Base-by-base conservation (phyloP, 2,113 vertebrate genomes). In the Phylloscopus trochiloides region DNA sequence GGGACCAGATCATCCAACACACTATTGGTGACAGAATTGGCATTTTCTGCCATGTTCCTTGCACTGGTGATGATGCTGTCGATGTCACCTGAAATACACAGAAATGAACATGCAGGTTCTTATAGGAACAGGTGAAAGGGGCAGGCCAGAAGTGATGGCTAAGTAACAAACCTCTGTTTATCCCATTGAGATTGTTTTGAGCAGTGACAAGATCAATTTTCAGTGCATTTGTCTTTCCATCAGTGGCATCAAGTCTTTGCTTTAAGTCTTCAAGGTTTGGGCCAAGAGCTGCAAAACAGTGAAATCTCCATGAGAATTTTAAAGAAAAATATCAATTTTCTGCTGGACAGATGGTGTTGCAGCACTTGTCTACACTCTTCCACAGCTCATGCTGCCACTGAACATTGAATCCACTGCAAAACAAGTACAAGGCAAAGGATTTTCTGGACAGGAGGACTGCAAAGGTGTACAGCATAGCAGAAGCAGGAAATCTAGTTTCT, bases 31-130 rank as follows among this genome's bases (percentile, higher is more conserved):
- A 98, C 96, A 75, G 96, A 92, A 2, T 98, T 94, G 42, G 99
- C 98, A 29, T 86, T 94, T 75, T 95, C 96, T 36, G 98, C 97
- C 78, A 97, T 96, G 79, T 21, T 97, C 90, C 98, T 99, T 54
- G 99, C 98, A 17, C 75, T 96, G 7, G 67, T 96, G 57, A 99
- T 98, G 91, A 98, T 95, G n/a, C 57, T 54, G 17, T 79, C 67
- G 0, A 99, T 98, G 76, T 98, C 98, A 95, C 96, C 99, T 99
- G 95, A 97, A 65, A 79, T 32, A 84, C n/a, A 97, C 8, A 96
- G 20, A 95, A 45, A 91, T 18, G 8, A 22, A 70, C 2, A 14
- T 17, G 7, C 74, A 79, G 84, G 42, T 45, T 83, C 57, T 61
- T 51, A 40, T 0, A 57, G 42, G 19, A 65, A 82, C 8, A 82